Base-by-base conservation (phyloP, 2,797 vertebrate genomes). In the Leptoclinus maculatus region DNA sequence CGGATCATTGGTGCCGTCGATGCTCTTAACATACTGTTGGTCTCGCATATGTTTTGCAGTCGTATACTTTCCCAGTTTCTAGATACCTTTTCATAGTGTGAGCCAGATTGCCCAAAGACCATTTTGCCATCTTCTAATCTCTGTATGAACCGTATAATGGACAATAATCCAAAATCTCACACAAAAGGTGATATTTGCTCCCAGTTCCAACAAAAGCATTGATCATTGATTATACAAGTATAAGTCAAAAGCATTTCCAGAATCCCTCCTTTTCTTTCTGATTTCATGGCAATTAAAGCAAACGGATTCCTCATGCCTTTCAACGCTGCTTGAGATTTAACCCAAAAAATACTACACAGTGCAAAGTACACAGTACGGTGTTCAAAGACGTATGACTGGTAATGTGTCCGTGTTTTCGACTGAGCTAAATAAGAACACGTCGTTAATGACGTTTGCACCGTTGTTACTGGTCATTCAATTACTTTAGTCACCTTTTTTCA, bases 321-420 rank as follows among this genome's bases (percentile, higher is more conserved):
- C 2, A 71, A 41, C 32, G 29, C 21, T 47, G 34, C 67, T 78
- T 39, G 19, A 73, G 56, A 76, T 76, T 60, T 65, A 77, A 85
- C 59, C 69, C 6, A 19, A 65, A 68, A 56, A n/a, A 7, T 10
- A 39, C 16, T 5, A 2, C 7, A 7, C 7, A 7, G 4, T n/a
- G 5, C n/a, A 54, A 60, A 32, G 2, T 13, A 2, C 10, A 2
- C 14, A 29, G 23, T 11, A 7, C 23, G 41, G 65, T 86, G 74
- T 84, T 89, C 80, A 87, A 87, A 87, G 80, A 82, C 43, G 13
- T 78, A 8, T 70, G 80, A 86, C 82, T 82, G 69, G 14, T 21
- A 1, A 43, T 54, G 34, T 66, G 67, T 76, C 54, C 60, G 41
- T 59, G 76, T 54, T 71, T 68, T 59, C 49, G 66, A 10, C 36